Evolutionary conservation across 2,113 vertebrate genomes (phyloP).

Genomic region (Gopherus flavomarginatus): DNA sequence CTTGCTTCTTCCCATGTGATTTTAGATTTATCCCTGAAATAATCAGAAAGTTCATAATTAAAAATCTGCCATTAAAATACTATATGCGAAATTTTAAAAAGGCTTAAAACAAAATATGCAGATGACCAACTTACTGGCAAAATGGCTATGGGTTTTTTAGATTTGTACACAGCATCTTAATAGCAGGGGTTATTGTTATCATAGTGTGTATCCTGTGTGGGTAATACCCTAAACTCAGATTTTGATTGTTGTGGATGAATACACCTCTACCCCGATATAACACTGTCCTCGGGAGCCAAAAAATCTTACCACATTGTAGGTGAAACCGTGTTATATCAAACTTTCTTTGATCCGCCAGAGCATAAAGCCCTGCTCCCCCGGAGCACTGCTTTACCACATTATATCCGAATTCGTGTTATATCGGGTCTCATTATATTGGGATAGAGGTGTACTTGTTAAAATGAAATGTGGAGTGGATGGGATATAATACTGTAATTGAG

Average conservation of each 20-base stretch:
- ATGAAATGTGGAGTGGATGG: not conserved
- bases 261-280: no score
- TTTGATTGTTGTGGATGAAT: not conserved
- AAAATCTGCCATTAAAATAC: not conserved
- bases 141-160: fast-evolving
- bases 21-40: not conserved
- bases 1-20: not conserved
- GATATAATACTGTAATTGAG: not conserved
- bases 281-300: no score
- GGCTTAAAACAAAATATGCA: not conserved
- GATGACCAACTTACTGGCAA: not conserved
- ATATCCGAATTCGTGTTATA: no score
- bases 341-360: no score
- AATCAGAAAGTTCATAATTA: not conserved
- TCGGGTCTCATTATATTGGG: no score
- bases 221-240: not conserved
- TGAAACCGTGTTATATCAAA: no score
- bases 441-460: not conserved
- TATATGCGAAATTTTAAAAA: not conserved
- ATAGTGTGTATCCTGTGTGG: fast-evolving
- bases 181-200: not conserved
- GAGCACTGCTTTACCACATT: no score
- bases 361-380: no score
- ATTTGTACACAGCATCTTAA: not conserved
- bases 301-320: no score